A percentile compares a stretch with the other conserved stretches of the same genome.
These are phyloP conservation scores for Leptobrachium leishanense DNA, from an alignment of 2,113 vertebrate species.

Conservation along the genomic window DNA sequence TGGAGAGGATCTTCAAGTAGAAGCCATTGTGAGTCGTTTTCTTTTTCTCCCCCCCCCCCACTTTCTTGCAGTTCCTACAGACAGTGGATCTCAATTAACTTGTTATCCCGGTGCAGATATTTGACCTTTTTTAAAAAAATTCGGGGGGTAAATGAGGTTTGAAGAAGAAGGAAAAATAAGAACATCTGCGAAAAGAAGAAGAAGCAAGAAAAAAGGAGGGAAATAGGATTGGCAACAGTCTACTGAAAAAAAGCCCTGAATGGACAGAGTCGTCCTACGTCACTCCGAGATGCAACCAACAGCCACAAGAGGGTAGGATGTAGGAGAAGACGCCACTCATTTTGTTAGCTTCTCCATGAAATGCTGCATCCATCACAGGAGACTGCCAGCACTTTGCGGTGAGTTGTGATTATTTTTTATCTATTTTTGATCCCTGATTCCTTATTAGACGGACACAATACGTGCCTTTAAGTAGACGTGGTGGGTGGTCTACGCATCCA, in stretches of 20 bases:
- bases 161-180: conserved; percentile 51
- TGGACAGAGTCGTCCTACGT: conserved; percentile 78
- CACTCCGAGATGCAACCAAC: conserved; percentile 74
- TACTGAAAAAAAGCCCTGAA: conserved; percentile 70
- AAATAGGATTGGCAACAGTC: conserved; percentile 60
- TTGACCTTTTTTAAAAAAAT: conserved; percentile 4
- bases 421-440: too few species aligned
- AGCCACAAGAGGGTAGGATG: conserved; percentile 66
- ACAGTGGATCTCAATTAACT: conserved; percentile 12
- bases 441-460: too few species aligned
- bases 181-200: conserved; percentile 10
- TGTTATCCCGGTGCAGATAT: conserved; percentile 12
- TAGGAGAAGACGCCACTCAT: conserved; percentile 60
- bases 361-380: conserved; percentile 20
- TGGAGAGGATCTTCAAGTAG: conserved; percentile 36
- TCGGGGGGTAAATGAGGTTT: conserved; percentile 3
- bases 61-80: not conserved
- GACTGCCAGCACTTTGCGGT: not conserved
- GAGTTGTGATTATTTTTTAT: conserved; percentile 9
- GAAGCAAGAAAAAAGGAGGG: conserved; percentile 58
- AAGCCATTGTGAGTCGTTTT: conserved; percentile 3
- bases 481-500: too few species aligned
- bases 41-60: not conserved
- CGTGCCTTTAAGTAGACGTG: too few species aligned
- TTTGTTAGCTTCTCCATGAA: conserved; percentile 51